Percentiles rank a stretch among this genome's conserved stretches.
Conservation (phyloP, 2,888 invertebrate species). For the Melolontha melolontha region DNA sequence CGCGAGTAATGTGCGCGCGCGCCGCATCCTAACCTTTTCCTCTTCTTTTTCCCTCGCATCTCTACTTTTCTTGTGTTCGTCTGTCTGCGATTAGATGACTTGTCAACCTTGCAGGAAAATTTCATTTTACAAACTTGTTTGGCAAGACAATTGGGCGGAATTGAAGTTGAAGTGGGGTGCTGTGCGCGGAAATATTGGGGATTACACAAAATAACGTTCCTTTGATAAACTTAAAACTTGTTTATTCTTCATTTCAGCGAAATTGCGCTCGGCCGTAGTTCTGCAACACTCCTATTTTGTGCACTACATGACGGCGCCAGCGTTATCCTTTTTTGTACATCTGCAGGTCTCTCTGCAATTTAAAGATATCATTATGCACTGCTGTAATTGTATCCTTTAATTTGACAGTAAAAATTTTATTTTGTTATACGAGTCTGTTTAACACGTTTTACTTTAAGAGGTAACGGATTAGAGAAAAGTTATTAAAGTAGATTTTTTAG, state of each 20-base stretch:
- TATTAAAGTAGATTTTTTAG: too few relatives aligned
- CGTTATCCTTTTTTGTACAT: too few relatives aligned
- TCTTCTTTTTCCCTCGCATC: conserved; percentile 43
- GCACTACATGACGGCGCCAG: conserved; percentile 1
- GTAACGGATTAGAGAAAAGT: too few relatives aligned
- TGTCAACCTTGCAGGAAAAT: conserved; percentile 70
- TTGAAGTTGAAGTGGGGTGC: conserved; percentile 64
- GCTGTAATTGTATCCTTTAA: too few relatives aligned
- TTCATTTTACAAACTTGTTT: conserved; percentile 72
- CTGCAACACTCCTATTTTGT: not conserved
- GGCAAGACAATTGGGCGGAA: conserved; percentile 70
- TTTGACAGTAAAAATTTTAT: not conserved
- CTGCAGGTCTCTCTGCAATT: too few relatives aligned
- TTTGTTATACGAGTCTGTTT: not conserved
- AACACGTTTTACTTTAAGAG: too few relatives aligned
- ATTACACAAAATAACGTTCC: conserved; percentile 60
- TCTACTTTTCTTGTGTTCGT: conserved; percentile 47
- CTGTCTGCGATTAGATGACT: conserved; percentile 69
- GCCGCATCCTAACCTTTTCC: conserved; percentile 7
- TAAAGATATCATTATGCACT: too few relatives aligned
- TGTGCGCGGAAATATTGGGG: conserved; percentile 57
- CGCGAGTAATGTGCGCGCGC: conserved; percentile 8
- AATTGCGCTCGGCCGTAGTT: conserved; percentile 44
- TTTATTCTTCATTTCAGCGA: conserved; percentile 57
- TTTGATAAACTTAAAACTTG: conserved; percentile 61